Percentiles rank a stretch among this genome's conserved stretches.
Conservation (phyloP, 2,113 vertebrate species). For the Gasterosteus nipponicus region DNA sequence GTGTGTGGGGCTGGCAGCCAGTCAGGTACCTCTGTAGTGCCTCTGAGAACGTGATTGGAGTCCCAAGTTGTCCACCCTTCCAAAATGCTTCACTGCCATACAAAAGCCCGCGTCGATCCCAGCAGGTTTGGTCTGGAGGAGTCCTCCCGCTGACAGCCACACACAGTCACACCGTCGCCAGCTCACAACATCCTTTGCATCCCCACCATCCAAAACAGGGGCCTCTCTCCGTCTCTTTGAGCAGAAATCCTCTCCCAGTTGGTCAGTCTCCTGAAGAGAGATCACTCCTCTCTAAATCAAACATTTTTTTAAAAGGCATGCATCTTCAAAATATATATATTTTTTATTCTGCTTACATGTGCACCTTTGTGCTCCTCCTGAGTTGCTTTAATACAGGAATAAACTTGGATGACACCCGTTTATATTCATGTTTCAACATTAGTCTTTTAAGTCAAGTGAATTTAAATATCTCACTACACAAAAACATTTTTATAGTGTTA, state of each 20-base stretch:
- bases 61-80: slow-evolving; percentile 41
- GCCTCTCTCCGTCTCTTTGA: neutral
- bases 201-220: neutral
- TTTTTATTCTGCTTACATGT: no score
- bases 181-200: slow-evolving; percentile 14
- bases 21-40: slow-evolving; percentile 39
- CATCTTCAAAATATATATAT: neutral
- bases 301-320: neutral
- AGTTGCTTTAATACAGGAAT: neutral
- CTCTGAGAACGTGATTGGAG: slow-evolving; percentile 46
- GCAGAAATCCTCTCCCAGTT: slow-evolving; percentile 11
- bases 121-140: slow-evolving; percentile 16
- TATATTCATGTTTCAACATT: neutral
- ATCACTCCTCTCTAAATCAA: neutral
- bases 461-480: neutral
- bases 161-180: neutral
- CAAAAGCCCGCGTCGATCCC: slow-evolving; percentile 50
- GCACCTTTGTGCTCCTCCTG: neutral
- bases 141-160: slow-evolving; percentile 7
- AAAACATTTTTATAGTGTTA: neutral
- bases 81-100: slow-evolving; percentile 48
- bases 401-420: neutral
- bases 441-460: neutral
- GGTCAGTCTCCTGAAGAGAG: neutral
- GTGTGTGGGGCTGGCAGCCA: slow-evolving; percentile 35